These are phyloP conservation scores for Frieseomelitta varia DNA, from an alignment of 1,140 invertebrate genomes.

Conservation along the genomic window DNA sequence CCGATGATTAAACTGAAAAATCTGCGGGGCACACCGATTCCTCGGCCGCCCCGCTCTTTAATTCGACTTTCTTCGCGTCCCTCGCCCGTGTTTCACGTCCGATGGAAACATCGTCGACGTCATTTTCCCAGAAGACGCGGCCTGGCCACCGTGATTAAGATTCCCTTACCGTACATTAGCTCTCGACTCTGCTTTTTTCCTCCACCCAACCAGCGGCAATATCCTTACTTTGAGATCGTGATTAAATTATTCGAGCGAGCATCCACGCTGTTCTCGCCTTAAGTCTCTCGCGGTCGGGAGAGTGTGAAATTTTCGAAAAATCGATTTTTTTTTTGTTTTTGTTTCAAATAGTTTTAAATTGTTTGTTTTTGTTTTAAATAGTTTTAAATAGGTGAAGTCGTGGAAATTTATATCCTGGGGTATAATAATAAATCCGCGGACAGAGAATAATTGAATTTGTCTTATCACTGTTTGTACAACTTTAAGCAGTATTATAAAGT, in stretches of 20 bases:
- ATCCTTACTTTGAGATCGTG: slow-evolving; percentile 63
- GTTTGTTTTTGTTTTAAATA: too few species aligned
- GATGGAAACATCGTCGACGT: background rate
- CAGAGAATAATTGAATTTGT: too few species aligned
- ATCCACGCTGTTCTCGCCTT: slow-evolving; percentile 12
- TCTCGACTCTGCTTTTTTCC: slow-evolving; percentile 10
- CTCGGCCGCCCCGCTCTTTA: slow-evolving; percentile 23
- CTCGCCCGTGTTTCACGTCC: background rate
- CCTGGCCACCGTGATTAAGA: slow-evolving; percentile 70
- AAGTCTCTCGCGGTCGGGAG: too few species aligned
- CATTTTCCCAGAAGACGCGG: background rate
- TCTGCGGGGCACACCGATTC: slow-evolving; percentile 61
- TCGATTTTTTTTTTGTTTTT: too few species aligned
- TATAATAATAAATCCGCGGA: too few species aligned
- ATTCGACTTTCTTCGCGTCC: background rate
- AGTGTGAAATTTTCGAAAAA: too few species aligned
- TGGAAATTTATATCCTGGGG: too few species aligned
- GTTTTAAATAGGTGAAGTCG: too few species aligned
- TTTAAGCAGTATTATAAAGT: too few species aligned
- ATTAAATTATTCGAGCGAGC: slow-evolving; percentile 51
- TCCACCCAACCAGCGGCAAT: slow-evolving; percentile 28
- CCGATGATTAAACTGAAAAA: slow-evolving; percentile 66
- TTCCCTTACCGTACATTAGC: slow-evolving; percentile 69
- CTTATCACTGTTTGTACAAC: too few species aligned
- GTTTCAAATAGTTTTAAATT: too few species aligned